A percentile compares a stretch with the other conserved stretches of the same genome.
Evolutionary conservation across 2,797 vertebrate species (phyloP).

Genomic region (Poeciliopsis gracilis): DNA sequence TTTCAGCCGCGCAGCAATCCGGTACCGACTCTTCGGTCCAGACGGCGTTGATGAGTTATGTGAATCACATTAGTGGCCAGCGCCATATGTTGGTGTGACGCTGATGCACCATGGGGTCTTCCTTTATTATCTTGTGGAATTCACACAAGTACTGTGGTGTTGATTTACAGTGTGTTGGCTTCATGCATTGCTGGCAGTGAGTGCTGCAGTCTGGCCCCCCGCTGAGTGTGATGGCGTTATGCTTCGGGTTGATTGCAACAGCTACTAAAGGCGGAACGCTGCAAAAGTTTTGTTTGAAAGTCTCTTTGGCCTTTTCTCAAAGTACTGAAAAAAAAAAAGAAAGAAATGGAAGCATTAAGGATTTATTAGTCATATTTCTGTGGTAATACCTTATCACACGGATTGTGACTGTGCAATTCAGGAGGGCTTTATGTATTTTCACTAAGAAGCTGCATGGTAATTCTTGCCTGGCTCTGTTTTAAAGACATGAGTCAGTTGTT

Average conservation of each 20-base stretch:
- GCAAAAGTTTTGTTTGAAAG: constrained; percentile 16
- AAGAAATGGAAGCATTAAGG: not conserved
- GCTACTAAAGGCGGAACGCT: constrained; percentile 17
- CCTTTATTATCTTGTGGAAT: constrained; percentile 40
- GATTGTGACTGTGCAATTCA: not conserved
- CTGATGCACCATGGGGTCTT: constrained; percentile 45
- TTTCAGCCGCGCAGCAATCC: constrained; percentile 22
- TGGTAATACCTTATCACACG: not conserved
- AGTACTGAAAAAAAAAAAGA: not conserved
- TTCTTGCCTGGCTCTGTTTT: not conserved
- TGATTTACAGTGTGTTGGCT: constrained; percentile 32
- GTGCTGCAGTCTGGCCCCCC: constrained; percentile 13
- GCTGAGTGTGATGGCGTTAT: constrained; percentile 17
- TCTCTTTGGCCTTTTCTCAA: not conserved
- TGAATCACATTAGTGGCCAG: constrained; percentile 29
- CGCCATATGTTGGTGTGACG: constrained; percentile 52
- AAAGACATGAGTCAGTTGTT: not conserved
- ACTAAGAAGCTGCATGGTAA: not conserved
- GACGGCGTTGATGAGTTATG: constrained; percentile 36
- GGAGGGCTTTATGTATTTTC: constrained; percentile 1
- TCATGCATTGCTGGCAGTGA: constrained; percentile 19
- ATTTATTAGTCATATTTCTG: constrained; percentile 8
- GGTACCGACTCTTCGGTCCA: constrained; percentile 33
- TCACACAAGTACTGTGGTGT: constrained; percentile 4
- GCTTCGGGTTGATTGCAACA: constrained; percentile 18